Conservation (phyloP, 2,888 invertebrate species). For the Gibbula magus region DNA sequence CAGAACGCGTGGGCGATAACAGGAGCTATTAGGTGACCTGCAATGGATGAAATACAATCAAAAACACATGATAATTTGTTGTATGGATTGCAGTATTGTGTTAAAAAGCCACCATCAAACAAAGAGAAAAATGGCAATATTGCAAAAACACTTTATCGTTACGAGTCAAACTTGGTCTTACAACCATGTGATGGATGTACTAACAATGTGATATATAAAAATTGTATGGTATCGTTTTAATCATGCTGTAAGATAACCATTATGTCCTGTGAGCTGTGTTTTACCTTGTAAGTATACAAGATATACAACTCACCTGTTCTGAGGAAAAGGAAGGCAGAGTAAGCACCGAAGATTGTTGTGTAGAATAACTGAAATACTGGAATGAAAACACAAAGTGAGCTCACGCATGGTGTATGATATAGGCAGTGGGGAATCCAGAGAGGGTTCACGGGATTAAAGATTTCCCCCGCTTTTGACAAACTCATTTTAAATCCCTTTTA, state of each 20-base stretch:
- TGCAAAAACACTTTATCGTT: no score
- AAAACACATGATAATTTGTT: neutral
- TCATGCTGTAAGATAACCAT: no score
- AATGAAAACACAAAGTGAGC: slow-evolving; percentile 51
- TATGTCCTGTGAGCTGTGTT: neutral
- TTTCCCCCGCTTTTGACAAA: no score
- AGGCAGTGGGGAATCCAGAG: no score
- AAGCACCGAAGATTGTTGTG: slow-evolving; percentile 94
- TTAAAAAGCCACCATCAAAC: neutral
- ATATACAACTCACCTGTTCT: slow-evolving; percentile 82
- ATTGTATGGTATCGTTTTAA: no score
- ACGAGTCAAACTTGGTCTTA: neutral
- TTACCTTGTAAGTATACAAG: neutral
- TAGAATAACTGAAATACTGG: slow-evolving; percentile 88
- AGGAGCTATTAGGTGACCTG: slow-evolving; percentile 87
- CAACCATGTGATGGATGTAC: no score
- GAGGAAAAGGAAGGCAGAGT: slow-evolving; percentile 93
- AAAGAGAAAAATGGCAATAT: no score
- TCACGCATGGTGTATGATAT: no score
- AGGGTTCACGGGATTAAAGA: no score
- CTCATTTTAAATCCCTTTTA: no score
- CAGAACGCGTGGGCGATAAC: slow-evolving; percentile 94
- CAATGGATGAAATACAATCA: slow-evolving; percentile 53
- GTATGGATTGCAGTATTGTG: neutral
- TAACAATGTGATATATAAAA: no score